phyloP scores from a whole-genome alignment of 2,888 invertebrate genomes.

The Sturmia bella region DNA sequence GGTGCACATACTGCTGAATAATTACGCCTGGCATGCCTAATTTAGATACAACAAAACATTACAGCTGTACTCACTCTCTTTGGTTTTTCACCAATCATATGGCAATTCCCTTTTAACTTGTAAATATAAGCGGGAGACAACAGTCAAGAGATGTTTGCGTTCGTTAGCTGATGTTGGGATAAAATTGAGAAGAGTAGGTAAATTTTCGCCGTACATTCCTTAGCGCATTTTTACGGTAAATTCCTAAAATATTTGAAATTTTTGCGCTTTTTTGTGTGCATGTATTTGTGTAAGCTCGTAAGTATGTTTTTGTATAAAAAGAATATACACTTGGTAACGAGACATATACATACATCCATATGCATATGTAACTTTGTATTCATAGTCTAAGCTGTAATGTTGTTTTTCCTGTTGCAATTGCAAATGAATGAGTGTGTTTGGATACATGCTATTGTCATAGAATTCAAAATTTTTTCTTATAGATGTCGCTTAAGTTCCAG shows the following conservation, averaged over 20 bases:
- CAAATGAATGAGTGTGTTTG: neutral
- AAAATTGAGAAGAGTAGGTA: conserved; percentile 47
- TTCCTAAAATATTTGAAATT: conserved; percentile 73
- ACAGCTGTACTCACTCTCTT: conserved; percentile 53
- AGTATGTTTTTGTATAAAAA: conserved; percentile 56
- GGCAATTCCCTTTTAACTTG: conserved; percentile 21
- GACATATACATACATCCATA: conserved; percentile 41
- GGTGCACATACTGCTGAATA: no score
- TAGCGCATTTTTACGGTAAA: conserved; percentile 75
- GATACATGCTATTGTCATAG: conserved; percentile 71
- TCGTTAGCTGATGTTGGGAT: conserved; percentile 51
- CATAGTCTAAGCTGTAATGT: conserved; percentile 35
- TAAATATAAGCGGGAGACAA: neutral
- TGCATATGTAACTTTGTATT: conserved; percentile 45
- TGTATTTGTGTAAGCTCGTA: conserved; percentile 65
- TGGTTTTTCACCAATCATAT: neutral
- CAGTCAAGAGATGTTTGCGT: conserved; percentile 53
- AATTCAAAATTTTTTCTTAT: conserved; percentile 73
- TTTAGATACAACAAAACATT: conserved; percentile 48
- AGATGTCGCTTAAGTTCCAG: conserved; percentile 72
- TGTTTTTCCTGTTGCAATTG: conserved; percentile 5
- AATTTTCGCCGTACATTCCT: conserved; percentile 74
- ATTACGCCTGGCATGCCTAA: no score
- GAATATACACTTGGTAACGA: neutral
- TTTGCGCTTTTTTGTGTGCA: conserved; percentile 69